These are phyloP conservation scores for Cerceris rybyensis DNA, from an alignment of 2,888 invertebrate species.

Conservation along the genomic window DNA sequence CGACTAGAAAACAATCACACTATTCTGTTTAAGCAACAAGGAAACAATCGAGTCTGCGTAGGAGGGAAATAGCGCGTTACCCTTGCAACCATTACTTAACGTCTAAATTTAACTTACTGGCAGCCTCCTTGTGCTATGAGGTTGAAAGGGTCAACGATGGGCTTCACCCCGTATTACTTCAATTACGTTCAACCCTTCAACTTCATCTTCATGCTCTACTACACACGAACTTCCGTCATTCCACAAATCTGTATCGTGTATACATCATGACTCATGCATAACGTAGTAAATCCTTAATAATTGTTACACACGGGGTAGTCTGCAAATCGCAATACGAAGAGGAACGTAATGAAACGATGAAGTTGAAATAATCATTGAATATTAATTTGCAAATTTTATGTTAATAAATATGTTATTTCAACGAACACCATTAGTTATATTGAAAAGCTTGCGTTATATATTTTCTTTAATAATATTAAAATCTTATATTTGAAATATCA, in stretches of 20 bases:
- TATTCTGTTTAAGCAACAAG: not conserved
- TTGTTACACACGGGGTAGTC: too few species aligned
- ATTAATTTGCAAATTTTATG: too few species aligned
- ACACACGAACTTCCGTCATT: constrained; percentile 37
- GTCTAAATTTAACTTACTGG: constrained; percentile 12
- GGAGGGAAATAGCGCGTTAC: constrained; percentile 27
- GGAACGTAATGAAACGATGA: too few species aligned
- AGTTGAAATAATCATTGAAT: too few species aligned
- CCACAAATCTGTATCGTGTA: constrained; percentile 5
- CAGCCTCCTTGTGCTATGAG: not conserved
- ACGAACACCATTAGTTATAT: too few species aligned
- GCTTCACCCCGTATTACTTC: constrained; percentile 19
- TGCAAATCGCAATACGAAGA: too few species aligned
- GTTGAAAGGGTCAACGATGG: constrained; percentile 28
- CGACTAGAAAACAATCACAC: too few species aligned
- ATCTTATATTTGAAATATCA: too few species aligned
- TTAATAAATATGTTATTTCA: too few species aligned
- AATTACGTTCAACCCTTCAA: constrained; percentile 12
- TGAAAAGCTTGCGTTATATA: too few species aligned
- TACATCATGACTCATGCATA: not conserved
- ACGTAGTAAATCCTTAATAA: too few species aligned
- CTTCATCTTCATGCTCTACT: constrained; percentile 47
- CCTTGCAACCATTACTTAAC: constrained; percentile 8
- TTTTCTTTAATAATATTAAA: too few species aligned
- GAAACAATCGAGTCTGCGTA: not conserved